Base-by-base conservation (phyloP, 2,888 invertebrate genomes). In the Melanargia galathea region DNA sequence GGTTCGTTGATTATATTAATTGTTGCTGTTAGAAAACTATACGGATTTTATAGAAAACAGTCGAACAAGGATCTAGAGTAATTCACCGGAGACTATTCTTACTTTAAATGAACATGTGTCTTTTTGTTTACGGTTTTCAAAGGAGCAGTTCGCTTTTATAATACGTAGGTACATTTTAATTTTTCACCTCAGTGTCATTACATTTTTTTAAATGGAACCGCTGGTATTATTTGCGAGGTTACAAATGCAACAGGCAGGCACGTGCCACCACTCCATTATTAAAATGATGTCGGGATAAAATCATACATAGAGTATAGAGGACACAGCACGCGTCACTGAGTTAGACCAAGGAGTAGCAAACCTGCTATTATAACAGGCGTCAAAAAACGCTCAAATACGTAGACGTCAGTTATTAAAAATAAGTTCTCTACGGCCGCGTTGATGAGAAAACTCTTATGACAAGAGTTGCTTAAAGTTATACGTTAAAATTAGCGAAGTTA, bases 281-380 rank as follows among this genome's bases (percentile, higher is more conserved):
- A 61, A 61, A 61, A 60, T 64, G 26, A 58, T 55, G 52, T 43
- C 24, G 46, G 54, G 63, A 62, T 70, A 54, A 64, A 65, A 66
- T 68, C 60, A 61, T 55, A 18, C 40, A 43, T 26, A 40, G 43
- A 26, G 43, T 11, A 38, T 35, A 54, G 56, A 58, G 55, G 54
- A 52, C 49, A 57, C 43, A 35, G 5, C 40, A 16, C 8, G 2
- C 18, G 8, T 0, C 43, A 43, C 8, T 43, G 43, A 18, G 16
- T 18, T 16, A 18, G 18, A 43, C 18, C 7, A 10, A 18, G 43
- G 8, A 43, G 43, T 8, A 43, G 43, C 43, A 16, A 43, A 43
- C 8, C 2, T 18, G 2, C 8, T 16, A 18, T 16, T 1, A 6
- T 5, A 16, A 7, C 40, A 10, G 33, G 11, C 11, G 3, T 13